phyloP scores from a whole-genome alignment of 2,113 vertebrate genomes.

The Lasiurus cinereus region DNA sequence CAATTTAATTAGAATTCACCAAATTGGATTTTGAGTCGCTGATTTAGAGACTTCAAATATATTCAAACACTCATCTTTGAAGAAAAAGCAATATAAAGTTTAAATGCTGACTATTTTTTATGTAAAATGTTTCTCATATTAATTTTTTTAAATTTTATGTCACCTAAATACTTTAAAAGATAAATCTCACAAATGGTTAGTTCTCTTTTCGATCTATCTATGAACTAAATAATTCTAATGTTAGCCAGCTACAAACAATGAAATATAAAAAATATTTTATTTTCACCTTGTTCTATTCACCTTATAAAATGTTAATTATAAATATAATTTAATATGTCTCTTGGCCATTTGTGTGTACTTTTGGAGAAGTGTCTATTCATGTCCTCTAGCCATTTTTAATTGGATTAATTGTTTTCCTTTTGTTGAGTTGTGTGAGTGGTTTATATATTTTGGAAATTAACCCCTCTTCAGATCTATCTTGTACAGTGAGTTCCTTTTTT shows the following conservation, averaged over 20 bases:
- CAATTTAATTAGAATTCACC: constrained; percentile 35
- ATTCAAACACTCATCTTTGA: background rate
- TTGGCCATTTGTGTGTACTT: no score
- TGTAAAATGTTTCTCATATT: background rate
- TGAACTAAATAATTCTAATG: background rate
- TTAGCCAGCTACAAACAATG: background rate
- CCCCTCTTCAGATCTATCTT: no score
- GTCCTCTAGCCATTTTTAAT: no score
- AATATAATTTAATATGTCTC: no score
- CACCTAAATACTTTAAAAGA: background rate
- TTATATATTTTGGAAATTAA: no score
- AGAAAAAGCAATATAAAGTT: background rate
- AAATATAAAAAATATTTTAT: background rate
- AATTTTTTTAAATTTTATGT: background rate
- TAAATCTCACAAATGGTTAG: background rate
- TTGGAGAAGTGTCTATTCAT: no score
- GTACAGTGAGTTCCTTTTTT: no score
- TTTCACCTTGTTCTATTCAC: background rate
- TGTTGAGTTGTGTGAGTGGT: no score
- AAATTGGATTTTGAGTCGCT: constrained; percentile 3
- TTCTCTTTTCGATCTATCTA: fast-evolving
- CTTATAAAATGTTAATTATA: background rate
- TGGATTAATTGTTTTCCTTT: no score
- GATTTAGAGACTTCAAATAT: constrained; percentile 51
- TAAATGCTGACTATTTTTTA: background rate